These are phyloP conservation scores for Eristalis tenax DNA, from an alignment of 2,888 invertebrate genomes.

Conservation along the genomic window DNA sequence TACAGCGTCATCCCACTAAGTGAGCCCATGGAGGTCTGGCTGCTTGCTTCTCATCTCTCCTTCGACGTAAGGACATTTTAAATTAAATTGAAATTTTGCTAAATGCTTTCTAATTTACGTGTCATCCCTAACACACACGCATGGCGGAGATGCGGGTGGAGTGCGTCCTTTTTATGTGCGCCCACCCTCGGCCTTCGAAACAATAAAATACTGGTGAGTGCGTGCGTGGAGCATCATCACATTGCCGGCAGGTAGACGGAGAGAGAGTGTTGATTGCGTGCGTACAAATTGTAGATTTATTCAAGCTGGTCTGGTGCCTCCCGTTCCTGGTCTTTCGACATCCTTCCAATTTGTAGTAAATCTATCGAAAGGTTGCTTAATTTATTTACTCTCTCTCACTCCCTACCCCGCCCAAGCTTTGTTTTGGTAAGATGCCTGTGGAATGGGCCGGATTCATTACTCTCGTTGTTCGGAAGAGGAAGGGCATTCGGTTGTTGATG, in stretches of 20 bases:
- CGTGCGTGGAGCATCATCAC: constrained; percentile 67
- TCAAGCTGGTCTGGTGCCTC: constrained; percentile 51
- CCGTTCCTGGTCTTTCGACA: constrained; percentile 47
- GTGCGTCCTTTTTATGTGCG: constrained; percentile 57
- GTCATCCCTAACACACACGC: constrained; percentile 44
- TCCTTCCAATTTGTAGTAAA: constrained; percentile 71
- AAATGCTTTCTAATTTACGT: constrained; percentile 72
- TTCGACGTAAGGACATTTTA: constrained; percentile 58
- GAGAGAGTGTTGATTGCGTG: constrained; percentile 69
- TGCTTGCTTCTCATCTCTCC: too few species aligned
- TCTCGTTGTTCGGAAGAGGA: background rate
- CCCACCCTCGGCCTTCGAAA: background rate
- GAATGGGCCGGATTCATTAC: constrained; percentile 11
- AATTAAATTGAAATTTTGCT: constrained; percentile 71
- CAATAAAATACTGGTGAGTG: constrained; percentile 65
- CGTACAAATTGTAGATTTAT: constrained; percentile 72
- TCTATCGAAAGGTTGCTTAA: constrained; percentile 66
- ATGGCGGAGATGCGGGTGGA: background rate
- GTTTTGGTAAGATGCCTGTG: background rate
- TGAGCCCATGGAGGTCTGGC: too few species aligned
- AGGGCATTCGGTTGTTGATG: constrained; percentile 39
- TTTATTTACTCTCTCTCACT: constrained; percentile 55
- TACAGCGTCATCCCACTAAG: background rate
- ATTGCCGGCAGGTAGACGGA: constrained; percentile 26
- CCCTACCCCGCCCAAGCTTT: background rate